These are phyloP conservation scores for Acanthococcus lagerstroemiae DNA, from an alignment of 2,888 invertebrate genomes.

Conservation along the genomic window DNA sequence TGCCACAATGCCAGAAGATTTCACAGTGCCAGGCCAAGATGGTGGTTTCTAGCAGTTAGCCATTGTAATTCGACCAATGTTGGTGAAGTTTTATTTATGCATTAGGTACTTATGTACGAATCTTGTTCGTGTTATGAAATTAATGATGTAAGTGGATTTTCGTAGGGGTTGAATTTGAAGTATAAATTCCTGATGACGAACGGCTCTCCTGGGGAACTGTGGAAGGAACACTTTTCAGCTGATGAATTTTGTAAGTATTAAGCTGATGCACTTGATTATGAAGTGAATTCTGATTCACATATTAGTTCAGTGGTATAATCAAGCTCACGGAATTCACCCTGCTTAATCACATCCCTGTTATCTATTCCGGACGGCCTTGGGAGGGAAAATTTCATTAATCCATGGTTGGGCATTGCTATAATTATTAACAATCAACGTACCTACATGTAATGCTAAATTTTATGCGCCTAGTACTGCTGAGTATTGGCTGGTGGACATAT, in stretches of 20 bases:
- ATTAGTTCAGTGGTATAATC: too few species aligned
- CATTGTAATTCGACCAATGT: slow-evolving; percentile 63
- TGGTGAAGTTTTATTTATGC: slow-evolving; percentile 31
- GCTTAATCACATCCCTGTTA: too few species aligned
- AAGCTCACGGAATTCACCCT: too few species aligned
- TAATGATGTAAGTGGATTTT: not conserved
- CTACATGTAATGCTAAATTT: too few species aligned
- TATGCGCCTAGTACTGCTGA: too few species aligned
- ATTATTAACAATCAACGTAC: too few species aligned
- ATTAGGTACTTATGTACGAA: not conserved
- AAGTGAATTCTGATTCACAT: too few species aligned
- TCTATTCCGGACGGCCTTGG: too few species aligned
- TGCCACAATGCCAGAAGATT: slow-evolving; percentile 63
- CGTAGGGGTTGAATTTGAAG: slow-evolving; percentile 62
- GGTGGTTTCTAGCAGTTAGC: slow-evolving; percentile 88
- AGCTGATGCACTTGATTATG: too few species aligned
- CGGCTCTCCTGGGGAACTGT: slow-evolving; percentile 64
- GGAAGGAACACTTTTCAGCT: slow-evolving; percentile 85
- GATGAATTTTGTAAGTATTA: slow-evolving; percentile 81
- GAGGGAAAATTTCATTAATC: too few species aligned
- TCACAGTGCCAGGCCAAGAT: slow-evolving; percentile 69
- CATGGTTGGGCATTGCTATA: too few species aligned
- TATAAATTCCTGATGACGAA: slow-evolving; percentile 84
- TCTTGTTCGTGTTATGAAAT: not conserved
- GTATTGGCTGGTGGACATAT: too few species aligned